Base-by-base conservation (phyloP, 2,888 invertebrate species). In the Itoplectis maculator region DNA sequence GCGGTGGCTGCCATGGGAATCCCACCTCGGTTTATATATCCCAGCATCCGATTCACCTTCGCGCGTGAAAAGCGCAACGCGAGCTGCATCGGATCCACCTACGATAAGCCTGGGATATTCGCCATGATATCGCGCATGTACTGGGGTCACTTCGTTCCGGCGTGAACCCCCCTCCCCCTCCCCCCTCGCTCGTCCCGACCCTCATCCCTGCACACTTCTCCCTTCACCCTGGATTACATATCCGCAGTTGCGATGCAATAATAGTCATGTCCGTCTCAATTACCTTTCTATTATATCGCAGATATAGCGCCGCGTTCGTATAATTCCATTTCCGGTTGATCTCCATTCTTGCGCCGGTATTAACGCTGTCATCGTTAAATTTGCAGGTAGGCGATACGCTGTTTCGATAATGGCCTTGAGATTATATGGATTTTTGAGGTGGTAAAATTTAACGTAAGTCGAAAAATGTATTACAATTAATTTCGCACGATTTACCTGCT, bases 211-310 rank as follows among this genome's bases (percentile, higher is more conserved):
- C n/a, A n/a, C n/a, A n/a, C n/a, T n/a, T n/a, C n/a, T n/a, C n/a
- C n/a, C n/a, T n/a, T n/a, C n/a, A n/a, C n/a, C n/a, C n/a, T n/a
- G n/a, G n/a, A 56, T 35, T 76, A 35, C 29, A 63, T 47, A 37
- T n/a, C 29, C 29, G 42, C n/a, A 68, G 5, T 59, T 42, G 47
- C 59, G 11, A 45, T 59, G 35, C 68, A 59, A 72, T 68, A 61
- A 66, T 66, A 72, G 29, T 66, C 51, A 49, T 42, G 51, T 72
- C 59, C 40, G 15, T 76, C 61, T 76, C 66, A 59, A 81, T 72
- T 54, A 37, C 56, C 56, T 72, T 59, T 65, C 29, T 59, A 15
- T 72, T 66, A 51, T 56, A 40, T 18, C 40, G 20, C 11, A n/a
- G 68, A 72, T 75, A 56, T 65, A 29, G 61, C 66, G 59, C 76